Conservation (phyloP, 2,797 vertebrate species). For the Menidia menidia region DNA sequence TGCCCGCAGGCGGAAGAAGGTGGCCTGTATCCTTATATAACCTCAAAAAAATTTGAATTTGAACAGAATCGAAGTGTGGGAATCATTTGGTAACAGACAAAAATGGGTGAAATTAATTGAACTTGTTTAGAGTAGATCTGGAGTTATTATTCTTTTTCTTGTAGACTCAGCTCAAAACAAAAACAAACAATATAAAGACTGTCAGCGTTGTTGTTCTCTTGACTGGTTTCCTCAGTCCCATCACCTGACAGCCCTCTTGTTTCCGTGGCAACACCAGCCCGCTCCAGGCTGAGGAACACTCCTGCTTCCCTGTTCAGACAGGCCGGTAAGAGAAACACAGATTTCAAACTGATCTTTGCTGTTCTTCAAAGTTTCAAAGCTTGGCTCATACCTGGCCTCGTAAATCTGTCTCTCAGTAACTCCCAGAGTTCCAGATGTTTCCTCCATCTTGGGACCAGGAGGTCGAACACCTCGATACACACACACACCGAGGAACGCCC, state of each 20-base stretch:
- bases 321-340: slow-evolving; percentile 78
- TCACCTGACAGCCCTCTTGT: slow-evolving; percentile 64
- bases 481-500: slow-evolving; percentile 75
- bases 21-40: slow-evolving; percentile 89
- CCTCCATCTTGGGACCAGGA: slow-evolving; percentile 85
- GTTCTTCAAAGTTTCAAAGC: background rate
- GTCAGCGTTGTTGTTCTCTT: slow-evolving; percentile 40
- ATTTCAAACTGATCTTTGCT: background rate
- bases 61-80: too few relatives aligned
- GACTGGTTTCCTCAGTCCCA: slow-evolving; percentile 73
- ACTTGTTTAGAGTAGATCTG: too few relatives aligned
- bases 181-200: background rate
- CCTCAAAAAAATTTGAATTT: too few relatives aligned
- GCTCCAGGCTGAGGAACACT: slow-evolving; percentile 81
- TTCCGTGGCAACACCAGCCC: slow-evolving; percentile 77
- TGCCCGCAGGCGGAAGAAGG: slow-evolving; percentile 87
- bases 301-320: slow-evolving; percentile 87
- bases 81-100: too few relatives aligned
- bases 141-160: too few relatives aligned
- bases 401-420: slow-evolving; percentile 57
- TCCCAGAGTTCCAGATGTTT: slow-evolving; percentile 85
- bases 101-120: too few relatives aligned
- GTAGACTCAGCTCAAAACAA: too few relatives aligned
- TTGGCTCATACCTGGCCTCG: background rate
- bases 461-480: slow-evolving; percentile 83